phyloP scores from a whole-genome alignment of 92 coral and sea anemone species.

The Palythoa caribaeorum region DNA sequence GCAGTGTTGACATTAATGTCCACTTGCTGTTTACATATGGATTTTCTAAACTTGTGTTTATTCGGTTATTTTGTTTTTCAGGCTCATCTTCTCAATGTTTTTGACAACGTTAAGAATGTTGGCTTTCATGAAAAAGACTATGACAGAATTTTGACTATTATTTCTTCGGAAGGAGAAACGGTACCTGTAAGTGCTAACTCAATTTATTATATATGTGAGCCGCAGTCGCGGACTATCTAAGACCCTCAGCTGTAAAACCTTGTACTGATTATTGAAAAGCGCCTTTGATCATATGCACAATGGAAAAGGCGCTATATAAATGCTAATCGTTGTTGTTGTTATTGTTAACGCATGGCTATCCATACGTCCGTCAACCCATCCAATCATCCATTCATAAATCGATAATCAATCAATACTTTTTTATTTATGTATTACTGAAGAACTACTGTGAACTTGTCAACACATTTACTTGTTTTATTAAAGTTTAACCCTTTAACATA shows the following conservation, averaged over 20 bases:
- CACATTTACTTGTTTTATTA: too few relatives aligned
- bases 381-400: neutral
- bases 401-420: too few relatives aligned
- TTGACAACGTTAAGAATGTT: constrained; percentile 88
- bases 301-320: too few relatives aligned
- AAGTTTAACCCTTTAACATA: too few relatives aligned
- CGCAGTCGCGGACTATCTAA: too few relatives aligned
- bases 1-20: neutral
- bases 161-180: constrained; percentile 93
- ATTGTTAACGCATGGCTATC: neutral
- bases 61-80: neutral
- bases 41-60: neutral
- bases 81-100: constrained; percentile 90
- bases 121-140: constrained; percentile 91
- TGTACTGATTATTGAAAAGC: too few relatives aligned
- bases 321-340: too few relatives aligned
- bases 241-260: too few relatives aligned
- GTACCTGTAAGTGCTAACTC: constrained; percentile 64
- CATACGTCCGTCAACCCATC: neutral
- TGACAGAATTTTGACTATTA: constrained; percentile 85
- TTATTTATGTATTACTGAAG: too few relatives aligned
- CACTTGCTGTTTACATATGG: neutral
- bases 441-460: too few relatives aligned
- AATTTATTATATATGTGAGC: too few relatives aligned
- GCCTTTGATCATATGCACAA: too few relatives aligned